Conservation (phyloP, 2,888 invertebrate genomes). For the Maniola hyperantus region DNA sequence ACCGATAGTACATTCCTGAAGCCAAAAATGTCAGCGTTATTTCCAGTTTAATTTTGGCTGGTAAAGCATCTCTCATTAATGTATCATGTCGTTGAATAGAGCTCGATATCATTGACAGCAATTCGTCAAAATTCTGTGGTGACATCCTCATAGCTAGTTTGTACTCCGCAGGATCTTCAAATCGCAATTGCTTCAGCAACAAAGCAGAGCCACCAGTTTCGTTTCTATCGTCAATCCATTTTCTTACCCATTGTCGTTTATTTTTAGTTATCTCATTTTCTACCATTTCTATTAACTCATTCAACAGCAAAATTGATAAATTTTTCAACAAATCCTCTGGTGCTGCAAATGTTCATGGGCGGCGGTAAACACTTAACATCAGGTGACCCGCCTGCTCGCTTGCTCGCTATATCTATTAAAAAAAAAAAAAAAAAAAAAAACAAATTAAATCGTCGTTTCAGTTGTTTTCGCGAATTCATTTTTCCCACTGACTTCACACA, state of each 20-base stretch:
- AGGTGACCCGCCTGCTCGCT: too few relatives aligned
- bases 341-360: too few relatives aligned
- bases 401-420: too few relatives aligned
- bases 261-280: neutral
- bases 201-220: constrained; percentile 1
- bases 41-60: constrained; percentile 48
- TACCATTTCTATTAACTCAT: neutral
- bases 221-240: constrained; percentile 1
- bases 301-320: constrained; percentile 1
- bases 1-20: constrained; percentile 44
- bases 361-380: too few relatives aligned
- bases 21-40: constrained; percentile 47
- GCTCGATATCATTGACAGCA: constrained; percentile 1
- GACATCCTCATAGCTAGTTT: neutral
- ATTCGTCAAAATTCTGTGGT: constrained; percentile 1
- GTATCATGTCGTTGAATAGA: constrained; percentile 1
- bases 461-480: constrained; percentile 1
- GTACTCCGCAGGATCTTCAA: constrained; percentile 1
- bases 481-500: constrained; percentile 1
- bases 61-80: constrained; percentile 28
- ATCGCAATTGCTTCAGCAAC: constrained; percentile 1
- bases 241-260: constrained; percentile 1
- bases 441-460: constrained; percentile 1
- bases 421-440: too few relatives aligned
- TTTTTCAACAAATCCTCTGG: neutral